Conservation (phyloP, 2,888 invertebrate genomes). For the Thelaira solivaga region DNA sequence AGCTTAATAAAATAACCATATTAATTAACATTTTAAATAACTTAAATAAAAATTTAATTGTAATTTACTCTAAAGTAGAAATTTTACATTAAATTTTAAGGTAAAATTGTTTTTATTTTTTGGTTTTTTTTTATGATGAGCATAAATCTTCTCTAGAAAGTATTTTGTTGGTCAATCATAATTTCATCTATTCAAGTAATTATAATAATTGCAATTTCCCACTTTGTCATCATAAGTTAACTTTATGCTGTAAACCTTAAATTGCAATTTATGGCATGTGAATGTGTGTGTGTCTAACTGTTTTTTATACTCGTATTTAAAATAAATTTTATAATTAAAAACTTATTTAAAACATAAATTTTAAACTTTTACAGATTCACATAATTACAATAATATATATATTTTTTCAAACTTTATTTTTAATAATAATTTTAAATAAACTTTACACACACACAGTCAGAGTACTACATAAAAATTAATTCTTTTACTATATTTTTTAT, state of each 20-base stretch:
- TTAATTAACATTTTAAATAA: too few relatives aligned
- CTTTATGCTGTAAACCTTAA: constrained; percentile 27
- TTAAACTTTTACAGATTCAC: constrained; percentile 46
- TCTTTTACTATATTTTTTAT: constrained; percentile 59
- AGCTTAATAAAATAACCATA: too few relatives aligned
- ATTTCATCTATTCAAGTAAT: background rate
- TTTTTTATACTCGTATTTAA: background rate
- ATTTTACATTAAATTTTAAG: too few relatives aligned
- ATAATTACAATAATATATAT: constrained; percentile 68
- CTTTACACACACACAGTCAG: constrained; percentile 10
- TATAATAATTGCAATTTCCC: constrained; percentile 5
- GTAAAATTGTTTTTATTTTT: too few relatives aligned
- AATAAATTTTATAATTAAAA: constrained; percentile 50
- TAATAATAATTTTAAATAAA: constrained; percentile 35
- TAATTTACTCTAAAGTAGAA: too few relatives aligned
- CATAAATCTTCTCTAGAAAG: too few relatives aligned
- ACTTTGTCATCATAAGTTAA: background rate
- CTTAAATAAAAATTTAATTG: too few relatives aligned
- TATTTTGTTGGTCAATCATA: background rate
- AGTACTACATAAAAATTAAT: constrained; percentile 53
- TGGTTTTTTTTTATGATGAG: too few relatives aligned
- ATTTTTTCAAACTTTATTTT: constrained; percentile 37
- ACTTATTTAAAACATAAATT: constrained; percentile 58
- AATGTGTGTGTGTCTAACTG: background rate
- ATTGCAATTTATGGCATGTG: constrained; percentile 30